Evolutionary conservation across 2,113 vertebrate genomes (phyloP), one percentile per base, ranked within the genome.

Genomic region (Reinhardtius hippoglossoides): DNA sequence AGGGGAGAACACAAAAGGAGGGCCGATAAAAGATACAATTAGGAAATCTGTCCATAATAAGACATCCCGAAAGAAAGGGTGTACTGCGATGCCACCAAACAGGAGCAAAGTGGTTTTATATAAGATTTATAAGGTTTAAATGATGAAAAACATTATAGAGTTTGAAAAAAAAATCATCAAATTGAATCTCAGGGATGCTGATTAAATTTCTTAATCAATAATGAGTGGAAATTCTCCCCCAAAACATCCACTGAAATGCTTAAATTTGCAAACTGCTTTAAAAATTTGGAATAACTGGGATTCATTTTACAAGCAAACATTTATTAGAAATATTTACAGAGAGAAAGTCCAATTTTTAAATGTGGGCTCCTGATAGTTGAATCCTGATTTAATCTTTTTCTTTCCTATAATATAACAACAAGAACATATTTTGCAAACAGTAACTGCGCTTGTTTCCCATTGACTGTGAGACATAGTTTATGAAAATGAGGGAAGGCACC

Each of bases 1-100:
- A 93, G 96, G 96, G 95, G 95, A 96, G 94, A 94, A 94, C 96
- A 96, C 95, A 97, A 96, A 95, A 95, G 95, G 94, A 94, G 94
- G 95, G 94, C 96, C 95, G 95, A 96, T 96, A 96, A 96, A 93
- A 97, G 95, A 95, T 93, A 95, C 62, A 78, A 90, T 91, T 90
- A 89, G 91, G 86, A 97, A 95, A 95, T 95, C 93, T 95, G 94
- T 94, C 95, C 92, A 95, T 86, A 94, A 94, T 89, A 31, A 31
- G 6, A 31, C 31, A 31, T 7, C 31, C 6, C 31, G 6, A 7
- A 31, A 31, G 31, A 31, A 80, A 89, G 84, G 35, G 67, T 57
- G 87, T 78, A 60, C 61, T 66, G 55, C 37, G 72, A 78, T 42
- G 66, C 42, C 46, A 76, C n/a, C 64, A 76, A 12, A 68, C 42